These are phyloP conservation scores for Leptinotarsa juncta DNA, from an alignment of 2,888 invertebrate genomes.

Conservation along the genomic window DNA sequence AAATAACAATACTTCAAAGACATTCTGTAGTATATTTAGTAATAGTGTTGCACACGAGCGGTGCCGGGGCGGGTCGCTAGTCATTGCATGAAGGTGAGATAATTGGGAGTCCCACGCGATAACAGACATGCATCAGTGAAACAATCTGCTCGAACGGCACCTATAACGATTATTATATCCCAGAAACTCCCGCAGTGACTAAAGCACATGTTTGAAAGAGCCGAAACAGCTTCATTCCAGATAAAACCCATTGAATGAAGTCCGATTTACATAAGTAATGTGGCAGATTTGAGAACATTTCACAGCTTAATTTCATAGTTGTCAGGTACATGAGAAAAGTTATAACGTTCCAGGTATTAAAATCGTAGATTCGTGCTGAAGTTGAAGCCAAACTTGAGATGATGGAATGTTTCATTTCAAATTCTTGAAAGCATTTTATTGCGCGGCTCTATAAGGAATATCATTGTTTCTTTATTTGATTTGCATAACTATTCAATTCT, in stretches of 20 bases:
- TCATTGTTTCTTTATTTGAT: too few relatives aligned
- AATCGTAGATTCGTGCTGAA: conserved; percentile 6
- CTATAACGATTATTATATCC: conserved; percentile 11
- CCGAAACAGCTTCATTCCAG: conserved; percentile 33
- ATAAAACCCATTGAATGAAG: conserved; percentile 27
- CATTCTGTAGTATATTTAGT: too few relatives aligned
- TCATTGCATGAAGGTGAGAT: not conserved
- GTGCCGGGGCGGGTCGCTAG: too few relatives aligned
- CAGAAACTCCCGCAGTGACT: conserved; percentile 24
- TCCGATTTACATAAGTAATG: conserved; percentile 36
- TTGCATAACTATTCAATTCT: too few relatives aligned
- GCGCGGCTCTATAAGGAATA: too few relatives aligned
- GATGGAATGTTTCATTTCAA: not conserved
- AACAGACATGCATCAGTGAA: not conserved
- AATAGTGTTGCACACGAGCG: too few relatives aligned
- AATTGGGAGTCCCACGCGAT: not conserved
- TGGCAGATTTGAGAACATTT: conserved; percentile 20
- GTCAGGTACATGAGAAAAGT: conserved; percentile 1
- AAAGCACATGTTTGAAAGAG: conserved; percentile 27
- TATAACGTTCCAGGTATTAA: not conserved
- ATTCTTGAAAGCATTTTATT: not conserved
- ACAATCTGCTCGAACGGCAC: not conserved
- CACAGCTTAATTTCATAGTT: conserved; percentile 16
- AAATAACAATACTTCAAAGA: too few relatives aligned
- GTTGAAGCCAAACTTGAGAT: not conserved